Base-by-base conservation (phyloP, 2,113 vertebrate genomes). In the Mustelus asterias region DNA sequence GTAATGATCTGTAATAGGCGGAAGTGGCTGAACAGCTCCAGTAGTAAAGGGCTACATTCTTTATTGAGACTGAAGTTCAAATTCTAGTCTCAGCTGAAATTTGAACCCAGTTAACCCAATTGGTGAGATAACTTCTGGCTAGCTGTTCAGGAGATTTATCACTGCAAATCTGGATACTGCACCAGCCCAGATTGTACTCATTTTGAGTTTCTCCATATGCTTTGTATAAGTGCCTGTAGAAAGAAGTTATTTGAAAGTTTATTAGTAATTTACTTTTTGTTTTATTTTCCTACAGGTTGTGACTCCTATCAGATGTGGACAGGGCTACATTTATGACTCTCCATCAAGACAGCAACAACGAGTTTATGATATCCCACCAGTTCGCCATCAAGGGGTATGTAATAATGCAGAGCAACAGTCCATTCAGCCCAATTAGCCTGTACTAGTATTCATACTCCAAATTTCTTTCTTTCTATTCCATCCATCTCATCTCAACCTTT, bases 321-420 rank as follows among this genome's bases (percentile, higher is more conserved):
- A 99, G 96, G 97, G 98, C 96, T 99, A 99, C 95, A 97, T 97
- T 96, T 99, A 98, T 96, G 98, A 98, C 96, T 97, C 98, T 41
- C 97, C 98, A 33, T 97, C 98, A 96, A 98, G 98, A 96, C 97
- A 97, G 97, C 98, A 98, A 96, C 98, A 98, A 97, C 98, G 98
- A 96, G 96, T 98, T 96, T 99, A 99, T 0, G 99, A 99, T 78
- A 98, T 99, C 78, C 99, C 99, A 92, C 98, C 99, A 0, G 96
- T 97, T 80, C 98, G 98, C 69, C 96, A 97, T 60, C 98, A 99
- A 96, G 99, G 99, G 98, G 99, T 99, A 97, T 0, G 99, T 90
- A 90, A 14, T 33, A 18, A n/a, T 5, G 29, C 58, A 63, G 9
- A 54, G 11, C 60, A 90, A 92, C 33, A 6, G 88, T 11, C 29